Percentiles rank a stretch among this genome's conserved stretches.
These are phyloP conservation scores for Tetragnatha montana DNA, from an alignment of 2,888 invertebrate species.

Conservation along the genomic window DNA sequence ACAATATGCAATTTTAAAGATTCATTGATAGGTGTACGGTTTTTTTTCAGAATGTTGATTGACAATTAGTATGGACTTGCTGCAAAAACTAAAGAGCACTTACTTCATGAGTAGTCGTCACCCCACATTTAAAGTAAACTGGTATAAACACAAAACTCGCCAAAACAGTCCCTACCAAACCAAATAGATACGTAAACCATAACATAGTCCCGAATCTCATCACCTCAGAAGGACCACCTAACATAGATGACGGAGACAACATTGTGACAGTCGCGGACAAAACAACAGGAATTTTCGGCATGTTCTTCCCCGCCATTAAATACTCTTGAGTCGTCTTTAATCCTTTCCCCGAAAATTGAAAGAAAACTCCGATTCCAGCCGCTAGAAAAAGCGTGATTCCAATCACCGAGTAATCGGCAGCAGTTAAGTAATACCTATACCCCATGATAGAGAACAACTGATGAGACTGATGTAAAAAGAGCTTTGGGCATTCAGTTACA, in stretches of 20 bases:
- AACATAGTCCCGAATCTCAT: conserved; percentile 24
- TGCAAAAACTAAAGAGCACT: not conserved
- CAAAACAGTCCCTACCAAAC: conserved; percentile 17
- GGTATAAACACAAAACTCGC: conserved; percentile 32
- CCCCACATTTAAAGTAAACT: conserved; percentile 29
- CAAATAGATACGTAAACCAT: not conserved
- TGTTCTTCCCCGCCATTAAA: no score
- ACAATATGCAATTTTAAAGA: no score
- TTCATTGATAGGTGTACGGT: no score
- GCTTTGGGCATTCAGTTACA: no score
- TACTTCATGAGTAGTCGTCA: conserved; percentile 40
- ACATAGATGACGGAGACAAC: conserved; percentile 11
- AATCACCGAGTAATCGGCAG: conserved; percentile 9
- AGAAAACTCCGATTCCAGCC: conserved; percentile 14
- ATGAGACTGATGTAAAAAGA: no score
- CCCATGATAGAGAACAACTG: not conserved
- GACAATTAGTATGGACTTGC: no score
- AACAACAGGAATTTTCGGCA: no score
- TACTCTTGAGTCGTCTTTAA: conserved; percentile 17
- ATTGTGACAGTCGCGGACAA: no score
- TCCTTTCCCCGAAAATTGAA: conserved; percentile 8
- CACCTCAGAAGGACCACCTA: conserved; percentile 34
- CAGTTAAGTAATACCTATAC: conserved; percentile 16
- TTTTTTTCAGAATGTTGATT: no score
- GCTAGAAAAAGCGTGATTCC: not conserved